Evolutionary conservation across 1,140 invertebrate species (phyloP), one percentile per base, ranked within the genome.

Genomic region (Hestina assimilis): DNA sequence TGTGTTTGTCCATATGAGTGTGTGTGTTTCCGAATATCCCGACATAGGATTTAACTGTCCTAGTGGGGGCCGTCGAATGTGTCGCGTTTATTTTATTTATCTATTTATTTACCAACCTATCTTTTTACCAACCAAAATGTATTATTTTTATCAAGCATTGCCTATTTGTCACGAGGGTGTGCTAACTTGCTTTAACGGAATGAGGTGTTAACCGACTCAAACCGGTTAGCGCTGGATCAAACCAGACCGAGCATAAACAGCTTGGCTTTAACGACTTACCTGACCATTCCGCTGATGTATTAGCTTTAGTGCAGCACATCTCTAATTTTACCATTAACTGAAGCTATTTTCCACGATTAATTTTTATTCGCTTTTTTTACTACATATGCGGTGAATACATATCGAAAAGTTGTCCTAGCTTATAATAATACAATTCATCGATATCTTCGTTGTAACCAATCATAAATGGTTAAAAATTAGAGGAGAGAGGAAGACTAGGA

Each of bases 171-270:
- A 9, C 33, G 33, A 28, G 43, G 55, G 46, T 51, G 60, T 61
- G 59, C 53, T 59, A 59, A 64, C 59, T 66, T 64, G 63, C 57
- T 64, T 43, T 47, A 67, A 64, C 64, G 51, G 62, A 70, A 74
- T 67, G 69, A 72, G 67, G 74, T 74, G 74, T 59, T 75, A 71
- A 70, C 69, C 64, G 74, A 59, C 55, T 31, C 43, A 57, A 57
- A 59, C 64, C 59, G 59, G 61, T 46, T 61, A 45, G 59, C 47
- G 41, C 63, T 66, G 66, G 65, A 62, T 66, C 14, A 33, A 33
- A 33, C 31, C 31, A 33, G 31, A 33, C 56, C 54, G 53, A 48
- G 53, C 43, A 51, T 63, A 65, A 70, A 67, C 61, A 60, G 62
- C 47, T 56, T 8, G 33, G 15, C 33, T 8, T 17, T 38, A 38